Conservation (phyloP, 2,888 invertebrate genomes). For the Melipona beecheii region DNA sequence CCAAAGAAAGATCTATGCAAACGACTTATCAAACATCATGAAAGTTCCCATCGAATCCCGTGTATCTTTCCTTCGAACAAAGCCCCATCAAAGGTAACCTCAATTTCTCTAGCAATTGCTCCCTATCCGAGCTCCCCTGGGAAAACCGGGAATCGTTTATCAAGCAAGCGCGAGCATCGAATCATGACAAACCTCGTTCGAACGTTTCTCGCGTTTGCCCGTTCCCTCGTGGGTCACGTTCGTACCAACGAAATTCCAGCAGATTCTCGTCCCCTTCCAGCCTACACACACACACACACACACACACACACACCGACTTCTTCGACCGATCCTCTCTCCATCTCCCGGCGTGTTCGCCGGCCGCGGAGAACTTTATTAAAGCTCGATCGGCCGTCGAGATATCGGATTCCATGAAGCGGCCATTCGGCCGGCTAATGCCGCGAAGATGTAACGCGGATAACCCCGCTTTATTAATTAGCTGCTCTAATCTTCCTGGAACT, state of each 20-base stretch:
- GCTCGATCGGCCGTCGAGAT: conserved; percentile 77
- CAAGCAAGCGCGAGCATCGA: conserved; percentile 16
- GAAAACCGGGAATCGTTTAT: conserved; percentile 20
- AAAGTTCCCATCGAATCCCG: not conserved
- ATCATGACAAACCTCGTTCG: conserved; percentile 14
- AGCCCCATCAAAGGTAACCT: not conserved
- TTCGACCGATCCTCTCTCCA: not conserved
- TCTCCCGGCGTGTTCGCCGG: not conserved
- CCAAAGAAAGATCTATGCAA: not conserved
- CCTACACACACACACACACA: too few relatives aligned
- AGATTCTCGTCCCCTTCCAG: conserved; percentile 33
- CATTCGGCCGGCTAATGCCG: conserved; percentile 65
- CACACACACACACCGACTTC: too few relatives aligned
- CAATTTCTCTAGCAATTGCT: conserved; percentile 9
- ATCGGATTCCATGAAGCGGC: conserved; percentile 76
- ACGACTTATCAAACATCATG: not conserved
- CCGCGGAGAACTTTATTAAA: conserved; percentile 78
- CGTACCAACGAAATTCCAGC: conserved; percentile 71
- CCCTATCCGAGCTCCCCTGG: conserved; percentile 1
- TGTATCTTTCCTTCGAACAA: not conserved
- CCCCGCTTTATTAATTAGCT: conserved; percentile 74
- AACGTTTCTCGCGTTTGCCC: conserved; percentile 4
- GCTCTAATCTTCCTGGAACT: conserved; percentile 72
- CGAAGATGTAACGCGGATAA: conserved; percentile 74
- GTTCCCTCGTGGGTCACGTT: conserved; percentile 47